Base-by-base conservation (phyloP, 2,113 vertebrate genomes). In the Daubentonia madagascariensis region DNA sequence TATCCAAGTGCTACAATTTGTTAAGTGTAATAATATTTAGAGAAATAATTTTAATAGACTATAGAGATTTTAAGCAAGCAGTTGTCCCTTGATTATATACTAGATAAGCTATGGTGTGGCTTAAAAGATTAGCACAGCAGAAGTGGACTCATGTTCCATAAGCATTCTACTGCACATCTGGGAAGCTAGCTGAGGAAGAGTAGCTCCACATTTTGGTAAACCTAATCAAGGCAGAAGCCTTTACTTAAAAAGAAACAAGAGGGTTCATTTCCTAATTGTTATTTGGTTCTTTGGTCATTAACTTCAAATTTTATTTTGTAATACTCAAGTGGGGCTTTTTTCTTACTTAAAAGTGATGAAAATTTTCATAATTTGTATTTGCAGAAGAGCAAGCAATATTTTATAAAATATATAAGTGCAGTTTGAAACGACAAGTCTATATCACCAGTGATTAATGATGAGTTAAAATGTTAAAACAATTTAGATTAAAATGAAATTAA, bases 401-500 rank as follows among this genome's bases (percentile, higher is more conserved):
- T 52, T 91, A 1, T 28, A 45, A 87, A 89, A 16, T 61, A 8
- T 43, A 25, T 68, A 3, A 37, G 23, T 81, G 32, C 25, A 17
- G 25, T 79, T 67, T 91, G 40, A 86, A 89, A 84, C 91, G 81
- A 89, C 37, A 75, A 79, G 72, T 37, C 11, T 1, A 37, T 57
- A 83, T 94, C 32, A 81, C 83, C 32, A 79, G 40, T 94, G 89
- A 96, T 79, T 93, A 91, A 97, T 96, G 93, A 70, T 88, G 45
- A 94, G 48, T 92, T 91, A 89, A 93, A 93, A 87, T 94, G 63
- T 59, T 80, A 93, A 91, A 43, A 23, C 11, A 37, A 87, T 80
- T 81, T 80, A 89, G 63, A 93, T 96, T 92, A 95, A 90, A 94
- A 92, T 94, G 22, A 16, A 94, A 43, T 97, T 97, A 97, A 96